phyloP scores from a whole-genome alignment of 2,113 vertebrate species.

The Morone saxatilis region DNA sequence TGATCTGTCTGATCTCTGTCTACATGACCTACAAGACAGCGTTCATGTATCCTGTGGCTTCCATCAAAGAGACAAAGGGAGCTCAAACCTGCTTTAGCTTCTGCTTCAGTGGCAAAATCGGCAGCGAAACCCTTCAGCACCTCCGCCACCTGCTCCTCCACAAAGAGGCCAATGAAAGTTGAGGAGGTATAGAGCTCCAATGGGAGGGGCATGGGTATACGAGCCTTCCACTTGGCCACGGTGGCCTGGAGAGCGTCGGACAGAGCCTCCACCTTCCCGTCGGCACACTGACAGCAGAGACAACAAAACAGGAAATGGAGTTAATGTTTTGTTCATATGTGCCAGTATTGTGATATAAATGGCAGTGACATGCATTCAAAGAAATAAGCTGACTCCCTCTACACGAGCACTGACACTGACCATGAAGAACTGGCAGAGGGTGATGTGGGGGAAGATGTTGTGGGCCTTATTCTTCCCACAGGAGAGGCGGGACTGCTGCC shows the following conservation, averaged over 20 bases:
- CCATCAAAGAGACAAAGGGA: background rate
- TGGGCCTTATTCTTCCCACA: slow-evolving; percentile 99
- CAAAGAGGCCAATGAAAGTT: slow-evolving; percentile 97
- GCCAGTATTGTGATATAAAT: background rate
- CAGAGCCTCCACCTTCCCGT: slow-evolving; percentile 93
- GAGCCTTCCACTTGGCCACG: slow-evolving; percentile 91
- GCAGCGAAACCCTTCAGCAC: slow-evolving; percentile 94
- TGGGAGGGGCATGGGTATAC: slow-evolving; percentile 91
- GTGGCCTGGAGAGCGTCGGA: slow-evolving; percentile 91
- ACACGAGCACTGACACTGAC: slow-evolving; percentile 78
- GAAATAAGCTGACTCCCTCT: background rate
- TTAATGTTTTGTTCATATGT: background rate
- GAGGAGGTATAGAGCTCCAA: slow-evolving; percentile 96
- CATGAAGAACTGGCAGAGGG: slow-evolving; percentile 99
- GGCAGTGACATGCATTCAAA: background rate
- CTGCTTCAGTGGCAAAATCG: slow-evolving; percentile 93
- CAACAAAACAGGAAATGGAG: background rate
- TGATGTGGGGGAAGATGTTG: slow-evolving; percentile 99
- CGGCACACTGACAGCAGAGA: slow-evolving; percentile 89
- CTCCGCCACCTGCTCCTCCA: slow-evolving; percentile 95
- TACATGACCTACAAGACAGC: background rate
- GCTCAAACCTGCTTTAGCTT: slow-evolving; percentile 90
- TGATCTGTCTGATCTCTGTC: too few relatives aligned
- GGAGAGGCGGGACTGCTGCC: slow-evolving; percentile 95
- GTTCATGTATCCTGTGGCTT: background rate